Base-by-base conservation (phyloP, 2,888 invertebrate genomes). In the Eilema griseolum region DNA sequence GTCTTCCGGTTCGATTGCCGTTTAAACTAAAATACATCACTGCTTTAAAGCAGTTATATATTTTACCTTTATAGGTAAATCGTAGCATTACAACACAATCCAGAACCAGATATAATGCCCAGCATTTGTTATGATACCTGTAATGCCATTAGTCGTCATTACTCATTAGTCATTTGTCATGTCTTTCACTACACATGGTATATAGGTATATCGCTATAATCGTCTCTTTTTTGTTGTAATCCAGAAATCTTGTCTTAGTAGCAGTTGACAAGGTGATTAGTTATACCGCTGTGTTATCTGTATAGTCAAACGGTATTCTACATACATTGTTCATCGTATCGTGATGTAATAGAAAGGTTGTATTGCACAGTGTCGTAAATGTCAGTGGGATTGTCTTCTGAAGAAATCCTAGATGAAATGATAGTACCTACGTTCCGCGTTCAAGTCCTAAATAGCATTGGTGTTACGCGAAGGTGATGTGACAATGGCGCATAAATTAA, bases 291-390 rank as follows among this genome's bases (percentile, higher is more conserved):
- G 46, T 52, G n/a, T 46, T 46, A 46, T 46, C 46, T 46, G 46
- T 46, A 33, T 12, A 24, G 37, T 41, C 24, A 52, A 41, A 62
- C 20, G 26, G 24, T 41, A 62, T 20, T n/a, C 64, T 56, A 63
- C 61, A 67, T 64, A 37, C 28, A 65, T 65, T 61, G 65, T 61
- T 26, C 28, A 24, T 66, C 52, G 72, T 70, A 74, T 63, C 70
- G 72, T 85, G 80, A 84, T 70, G 79, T 83, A 88, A 83, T 80
- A 72, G 72, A 86, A 82, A 85, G 83, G 83, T 84, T 77, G 77
- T 68, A 69, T 86, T 86, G 78, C 82, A 82, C 82, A 87, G 86
- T 82, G 69, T 76, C 80, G 69, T 76, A 86, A 88, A 88, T 88
- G 87, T 84, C 83, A 88, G 84, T 77, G 74, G 75, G 82, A 84